A percentile compares a stretch with the other conserved stretches of the same genome.
phyloP scores from a whole-genome alignment of 2,888 invertebrate species.

The Chorisops tibialis region DNA sequence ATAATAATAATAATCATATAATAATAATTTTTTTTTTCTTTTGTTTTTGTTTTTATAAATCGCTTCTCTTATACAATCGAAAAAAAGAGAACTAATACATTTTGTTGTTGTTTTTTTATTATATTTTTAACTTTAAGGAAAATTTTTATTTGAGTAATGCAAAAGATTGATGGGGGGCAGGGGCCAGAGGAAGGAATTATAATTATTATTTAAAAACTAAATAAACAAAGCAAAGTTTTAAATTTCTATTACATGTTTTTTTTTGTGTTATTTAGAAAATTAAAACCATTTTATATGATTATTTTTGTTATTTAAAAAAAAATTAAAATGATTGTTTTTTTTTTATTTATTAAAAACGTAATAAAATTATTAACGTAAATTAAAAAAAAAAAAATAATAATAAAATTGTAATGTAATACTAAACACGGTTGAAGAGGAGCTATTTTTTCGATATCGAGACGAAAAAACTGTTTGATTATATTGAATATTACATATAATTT shows the following conservation, averaged over 20 bases:
- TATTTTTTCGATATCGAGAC: not conserved
- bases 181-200: too few species aligned
- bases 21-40: not conserved
- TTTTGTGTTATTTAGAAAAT: too few species aligned
- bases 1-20: constrained; percentile 3
- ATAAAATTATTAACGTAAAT: not conserved
- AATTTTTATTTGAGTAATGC: too few species aligned
- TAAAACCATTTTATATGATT: not conserved
- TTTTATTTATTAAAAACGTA: not conserved
- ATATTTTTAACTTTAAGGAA: not conserved
- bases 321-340: not conserved
- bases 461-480: not conserved
- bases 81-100: constrained; percentile 1
- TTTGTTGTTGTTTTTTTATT: not conserved
- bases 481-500: not conserved
- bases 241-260: too few species aligned
- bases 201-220: too few species aligned
- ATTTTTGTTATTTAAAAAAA: not conserved
- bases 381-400: not conserved
- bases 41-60: not conserved
- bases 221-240: too few species aligned
- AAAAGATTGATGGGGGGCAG: too few species aligned
- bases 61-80: not conserved
- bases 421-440: not conserved
- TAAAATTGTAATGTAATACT: not conserved